Percentiles rank a stretch among this genome's conserved stretches.
These are phyloP conservation scores for Ailuropoda melanoleuca DNA, from an alignment of 2,113 vertebrate genomes.

Conservation along the genomic window DNA sequence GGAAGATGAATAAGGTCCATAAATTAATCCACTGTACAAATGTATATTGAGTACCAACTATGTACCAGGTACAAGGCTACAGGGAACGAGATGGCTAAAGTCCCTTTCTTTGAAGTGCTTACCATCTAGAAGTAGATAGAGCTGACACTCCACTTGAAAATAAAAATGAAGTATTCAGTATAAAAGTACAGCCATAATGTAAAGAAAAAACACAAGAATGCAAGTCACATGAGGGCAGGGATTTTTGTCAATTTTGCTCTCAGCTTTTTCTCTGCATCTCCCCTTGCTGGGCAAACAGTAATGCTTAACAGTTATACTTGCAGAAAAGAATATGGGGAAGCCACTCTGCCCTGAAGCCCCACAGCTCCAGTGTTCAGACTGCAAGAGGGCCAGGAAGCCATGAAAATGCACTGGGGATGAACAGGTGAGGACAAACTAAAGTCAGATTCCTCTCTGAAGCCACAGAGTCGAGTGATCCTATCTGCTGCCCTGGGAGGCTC, in stretches of 20 bases:
- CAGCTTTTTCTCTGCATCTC: not conserved
- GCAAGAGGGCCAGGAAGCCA: not conserved
- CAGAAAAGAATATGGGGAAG: not conserved
- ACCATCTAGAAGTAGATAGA: not conserved
- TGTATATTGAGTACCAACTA: not conserved
- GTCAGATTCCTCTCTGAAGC: not conserved
- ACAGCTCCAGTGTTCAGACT: not conserved
- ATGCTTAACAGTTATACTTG: not conserved
- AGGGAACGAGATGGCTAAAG: not conserved
- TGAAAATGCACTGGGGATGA: not conserved
- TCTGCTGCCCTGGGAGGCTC: not conserved
- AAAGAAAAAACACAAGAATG: not conserved
- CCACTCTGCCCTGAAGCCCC: not conserved
- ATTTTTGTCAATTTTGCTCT: not conserved
- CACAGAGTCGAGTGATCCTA: not conserved
- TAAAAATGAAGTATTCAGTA: not conserved
- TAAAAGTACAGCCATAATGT: not conserved
- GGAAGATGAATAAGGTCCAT: not conserved
- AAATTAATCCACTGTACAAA: not conserved
- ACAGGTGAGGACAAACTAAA: not conserved
- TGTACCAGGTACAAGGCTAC: not conserved
- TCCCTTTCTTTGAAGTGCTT: not conserved
- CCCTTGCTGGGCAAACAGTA: not conserved
- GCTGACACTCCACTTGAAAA: not conserved
- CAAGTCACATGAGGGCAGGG: not conserved